These are phyloP conservation scores for Eupleurogrammus muticus DNA, from an alignment of 2,797 vertebrate species.

Conservation along the genomic window DNA sequence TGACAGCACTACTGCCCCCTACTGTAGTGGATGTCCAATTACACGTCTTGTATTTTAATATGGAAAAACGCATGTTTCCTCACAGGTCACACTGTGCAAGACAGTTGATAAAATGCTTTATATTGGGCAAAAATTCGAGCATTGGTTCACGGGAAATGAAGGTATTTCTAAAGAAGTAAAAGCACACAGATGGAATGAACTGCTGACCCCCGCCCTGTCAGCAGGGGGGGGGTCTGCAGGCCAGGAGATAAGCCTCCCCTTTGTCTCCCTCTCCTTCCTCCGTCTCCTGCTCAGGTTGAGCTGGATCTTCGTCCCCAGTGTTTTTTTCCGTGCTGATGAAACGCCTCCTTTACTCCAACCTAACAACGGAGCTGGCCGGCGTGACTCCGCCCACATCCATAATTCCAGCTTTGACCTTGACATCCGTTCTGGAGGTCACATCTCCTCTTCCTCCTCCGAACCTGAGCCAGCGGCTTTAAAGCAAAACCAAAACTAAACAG, in stretches of 20 bases:
- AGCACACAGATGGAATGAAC: slow-evolving; percentile 59
- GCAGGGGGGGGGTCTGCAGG: too few relatives aligned
- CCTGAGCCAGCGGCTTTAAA: slow-evolving; percentile 57
- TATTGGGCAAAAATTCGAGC: slow-evolving; percentile 39
- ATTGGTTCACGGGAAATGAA: slow-evolving; percentile 39
- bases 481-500: slow-evolving; percentile 66
- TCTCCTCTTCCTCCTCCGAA: slow-evolving; percentile 40
- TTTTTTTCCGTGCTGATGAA: slow-evolving; percentile 76
- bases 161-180: slow-evolving; percentile 11
- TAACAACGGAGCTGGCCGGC: slow-evolving; percentile 66
- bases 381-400: slow-evolving; percentile 68
- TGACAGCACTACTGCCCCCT: too few relatives aligned
- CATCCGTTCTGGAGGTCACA: slow-evolving; percentile 46
- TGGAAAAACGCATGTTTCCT: too few relatives aligned
- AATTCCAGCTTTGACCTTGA: slow-evolving; percentile 70
- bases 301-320: slow-evolving; percentile 54
- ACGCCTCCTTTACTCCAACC: slow-evolving; percentile 49
- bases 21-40: too few relatives aligned
- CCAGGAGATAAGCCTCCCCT: slow-evolving; percentile 71
- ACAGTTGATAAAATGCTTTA: too few relatives aligned
- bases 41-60: too few relatives aligned
- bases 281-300: slow-evolving; percentile 11
- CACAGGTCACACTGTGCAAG: too few relatives aligned
- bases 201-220: slow-evolving; percentile 72
- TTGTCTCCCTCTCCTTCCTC: slow-evolving; percentile 36